These are phyloP conservation scores for Oryctes rhinoceros DNA, from an alignment of 1,140 invertebrate genomes.

Conservation along the genomic window DNA sequence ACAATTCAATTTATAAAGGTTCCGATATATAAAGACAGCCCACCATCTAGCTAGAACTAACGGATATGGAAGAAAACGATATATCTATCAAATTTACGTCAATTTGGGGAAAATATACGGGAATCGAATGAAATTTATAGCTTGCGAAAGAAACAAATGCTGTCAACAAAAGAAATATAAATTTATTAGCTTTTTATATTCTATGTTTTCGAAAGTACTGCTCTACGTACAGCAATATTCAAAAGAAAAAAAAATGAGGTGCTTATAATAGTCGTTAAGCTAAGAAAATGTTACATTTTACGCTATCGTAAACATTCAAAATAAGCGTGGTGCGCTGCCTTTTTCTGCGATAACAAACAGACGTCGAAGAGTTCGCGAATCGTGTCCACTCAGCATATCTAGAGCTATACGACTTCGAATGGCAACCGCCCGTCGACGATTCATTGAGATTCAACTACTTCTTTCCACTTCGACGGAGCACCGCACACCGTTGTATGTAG, in stretches of 20 bases:
- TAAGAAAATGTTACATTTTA: too few relatives aligned
- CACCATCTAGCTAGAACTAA: background rate
- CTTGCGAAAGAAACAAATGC: slow-evolving; percentile 10
- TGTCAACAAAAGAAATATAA: background rate
- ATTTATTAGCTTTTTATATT: slow-evolving; percentile 6
- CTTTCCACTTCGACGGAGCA: background rate
- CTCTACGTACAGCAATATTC: too few relatives aligned
- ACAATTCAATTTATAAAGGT: slow-evolving; percentile 16
- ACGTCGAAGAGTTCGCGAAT: background rate
- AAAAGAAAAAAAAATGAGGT: too few relatives aligned
- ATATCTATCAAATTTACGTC: slow-evolving; percentile 17
- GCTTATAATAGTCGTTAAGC: too few relatives aligned
- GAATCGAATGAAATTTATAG: slow-evolving; percentile 1
- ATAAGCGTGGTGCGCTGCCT: too few relatives aligned
- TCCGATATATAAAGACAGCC: background rate
- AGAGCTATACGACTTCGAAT: background rate
- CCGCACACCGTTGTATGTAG: background rate
- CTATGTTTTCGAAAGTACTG: background rate
- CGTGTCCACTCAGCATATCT: slow-evolving; percentile 2
- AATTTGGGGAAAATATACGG: background rate
- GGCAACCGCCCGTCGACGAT: background rate
- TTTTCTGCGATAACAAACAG: too few relatives aligned
- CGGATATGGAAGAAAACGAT: slow-evolving; percentile 5
- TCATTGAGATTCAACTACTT: slow-evolving; percentile 17
- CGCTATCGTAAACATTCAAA: too few relatives aligned